Conservation (phyloP, 2,113 vertebrate species). For the Lepidothrix coronata region DNA sequence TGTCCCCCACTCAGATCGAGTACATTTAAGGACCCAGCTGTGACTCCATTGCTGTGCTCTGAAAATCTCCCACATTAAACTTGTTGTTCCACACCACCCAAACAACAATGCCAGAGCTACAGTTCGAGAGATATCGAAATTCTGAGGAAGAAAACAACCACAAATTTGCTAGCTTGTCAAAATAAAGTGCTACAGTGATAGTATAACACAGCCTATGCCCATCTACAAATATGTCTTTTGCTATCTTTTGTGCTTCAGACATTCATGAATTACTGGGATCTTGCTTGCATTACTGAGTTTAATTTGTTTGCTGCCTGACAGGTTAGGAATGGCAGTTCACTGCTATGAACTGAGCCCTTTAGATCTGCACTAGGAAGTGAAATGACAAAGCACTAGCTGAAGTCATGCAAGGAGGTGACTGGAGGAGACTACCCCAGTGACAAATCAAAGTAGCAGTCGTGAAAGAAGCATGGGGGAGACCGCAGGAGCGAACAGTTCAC, state of each 20-base stretch:
- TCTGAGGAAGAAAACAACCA: background rate
- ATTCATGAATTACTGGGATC: background rate
- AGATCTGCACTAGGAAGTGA: background rate
- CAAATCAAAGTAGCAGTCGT: background rate
- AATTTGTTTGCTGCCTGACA: slow-evolving; percentile 33
- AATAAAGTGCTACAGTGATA: background rate
- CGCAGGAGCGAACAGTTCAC: background rate
- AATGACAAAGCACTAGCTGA: background rate
- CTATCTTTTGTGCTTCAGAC: slow-evolving; percentile 20
- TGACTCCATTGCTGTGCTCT: background rate
- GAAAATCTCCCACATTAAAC: background rate
- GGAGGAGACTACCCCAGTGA: background rate
- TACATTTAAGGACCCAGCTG: background rate
- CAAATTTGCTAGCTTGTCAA: slow-evolving; percentile 12
- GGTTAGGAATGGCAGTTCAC: background rate
- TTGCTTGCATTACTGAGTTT: background rate
- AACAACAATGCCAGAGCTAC: background rate
- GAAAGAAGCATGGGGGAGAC: background rate
- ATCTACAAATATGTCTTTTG: background rate
- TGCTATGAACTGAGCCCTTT: background rate
- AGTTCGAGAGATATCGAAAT: background rate
- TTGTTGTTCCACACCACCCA: background rate
- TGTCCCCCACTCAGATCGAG: rapidly evolving
- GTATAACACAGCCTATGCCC: background rate
- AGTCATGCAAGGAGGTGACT: background rate